Percentiles rank a stretch among this genome's conserved stretches.
Evolutionary conservation across 2,797 vertebrate genomes (phyloP).

Genomic region (Pitangus sulphuratus): DNA sequence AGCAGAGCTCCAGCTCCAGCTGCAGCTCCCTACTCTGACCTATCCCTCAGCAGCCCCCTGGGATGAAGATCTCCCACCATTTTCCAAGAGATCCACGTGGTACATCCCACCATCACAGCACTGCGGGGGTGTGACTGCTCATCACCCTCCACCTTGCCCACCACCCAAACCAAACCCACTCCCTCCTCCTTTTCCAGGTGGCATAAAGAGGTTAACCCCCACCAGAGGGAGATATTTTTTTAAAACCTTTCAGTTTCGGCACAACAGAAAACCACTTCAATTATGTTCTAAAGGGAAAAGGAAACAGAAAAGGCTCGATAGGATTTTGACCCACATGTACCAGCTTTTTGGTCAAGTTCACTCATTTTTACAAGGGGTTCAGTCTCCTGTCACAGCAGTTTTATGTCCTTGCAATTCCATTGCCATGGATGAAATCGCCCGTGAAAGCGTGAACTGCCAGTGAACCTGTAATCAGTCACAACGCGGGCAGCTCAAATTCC

Average conservation of each 20-base stretch:
- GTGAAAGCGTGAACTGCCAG: background rate
- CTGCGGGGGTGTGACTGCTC: too few relatives aligned
- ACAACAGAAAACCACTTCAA: background rate
- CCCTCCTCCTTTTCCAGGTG: background rate
- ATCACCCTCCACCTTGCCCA: background rate
- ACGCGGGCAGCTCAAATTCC: background rate
- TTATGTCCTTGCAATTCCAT: background rate
- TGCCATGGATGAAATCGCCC: background rate
- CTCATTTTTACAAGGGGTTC: background rate
- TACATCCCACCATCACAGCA: background rate
- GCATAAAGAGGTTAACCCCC: background rate
- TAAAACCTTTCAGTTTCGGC: background rate
- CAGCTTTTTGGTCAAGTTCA: background rate
- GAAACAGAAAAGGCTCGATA: background rate
- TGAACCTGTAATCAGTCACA: background rate
- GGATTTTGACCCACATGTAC: background rate
- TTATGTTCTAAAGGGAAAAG: background rate
- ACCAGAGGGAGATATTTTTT: background rate
- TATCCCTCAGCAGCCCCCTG: accelerated
- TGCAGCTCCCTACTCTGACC: background rate
- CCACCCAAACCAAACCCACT: background rate
- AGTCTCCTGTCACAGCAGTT: background rate
- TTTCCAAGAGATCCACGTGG: accelerated
- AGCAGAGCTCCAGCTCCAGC: background rate
- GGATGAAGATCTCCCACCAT: background rate